Base-by-base conservation (phyloP, 2,888 invertebrate species). In the Myathropa florea region DNA sequence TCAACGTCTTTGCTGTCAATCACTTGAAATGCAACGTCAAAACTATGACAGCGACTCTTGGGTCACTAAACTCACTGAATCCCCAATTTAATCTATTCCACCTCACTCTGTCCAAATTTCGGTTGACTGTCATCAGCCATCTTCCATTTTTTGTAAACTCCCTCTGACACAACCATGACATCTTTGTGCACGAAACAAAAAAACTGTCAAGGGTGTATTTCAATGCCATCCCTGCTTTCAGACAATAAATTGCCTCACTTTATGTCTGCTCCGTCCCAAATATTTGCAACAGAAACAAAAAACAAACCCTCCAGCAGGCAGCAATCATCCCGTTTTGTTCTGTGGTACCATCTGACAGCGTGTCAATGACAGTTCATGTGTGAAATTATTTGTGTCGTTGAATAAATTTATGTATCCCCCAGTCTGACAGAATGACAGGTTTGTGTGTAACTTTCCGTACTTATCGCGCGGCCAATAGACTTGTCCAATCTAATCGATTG, bases 301-400 rank as follows among this genome's bases (percentile, higher is more conserved):
- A 68, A 18, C 4, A 4, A 21, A 28, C 18, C n/a, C 55, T 4
- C n/a, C 18, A 0, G 10, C 55, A 6, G 23, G 1, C 23, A 23
- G 12, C 7, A 18, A 24, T 10, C 18, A 9, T 10, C 18, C 24
- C 18, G 28, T 18, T 21, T 12, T 18, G 61, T 26, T 24, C 46
- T 21, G 33, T 10, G 7, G 7, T 33, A n/a, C 24, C 60, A 26
- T 6, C 39, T 55, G 53, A 55, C 70, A 70, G 18, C 33, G 28
- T 39, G 36, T 39, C 78, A 59, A n/a, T 70, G 39, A 1, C 21
- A 71, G 63, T 24, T 78, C 63, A 78, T 57, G 78, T 78, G 78
- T 78, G 78, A 78, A 78, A 71, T 77, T 78, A 63, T 78, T 26
- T 61, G 53, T 26, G 57, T 26, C 60, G 30, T 63, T 57, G 28